Conservation (phyloP, 1,140 invertebrate genomes). For the Solenopsis invicta region DNA sequence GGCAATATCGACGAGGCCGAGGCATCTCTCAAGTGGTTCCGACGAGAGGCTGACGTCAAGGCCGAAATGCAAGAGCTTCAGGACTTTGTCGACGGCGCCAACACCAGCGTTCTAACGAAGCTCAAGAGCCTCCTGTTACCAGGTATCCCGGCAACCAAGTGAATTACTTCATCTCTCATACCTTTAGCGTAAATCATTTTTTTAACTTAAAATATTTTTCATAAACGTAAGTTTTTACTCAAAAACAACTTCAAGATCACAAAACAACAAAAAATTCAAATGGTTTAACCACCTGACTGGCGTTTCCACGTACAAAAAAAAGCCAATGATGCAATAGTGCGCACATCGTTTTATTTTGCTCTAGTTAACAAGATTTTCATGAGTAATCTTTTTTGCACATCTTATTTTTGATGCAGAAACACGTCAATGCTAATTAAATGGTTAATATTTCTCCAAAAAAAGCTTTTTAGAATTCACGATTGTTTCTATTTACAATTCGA, state of each 20-base stretch:
- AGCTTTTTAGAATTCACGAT: neutral
- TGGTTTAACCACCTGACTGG: neutral
- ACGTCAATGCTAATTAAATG: too few relatives aligned
- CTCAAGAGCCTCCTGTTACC: constrained; percentile 78
- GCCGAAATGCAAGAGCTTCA: constrained; percentile 82
- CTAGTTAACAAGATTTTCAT: too few relatives aligned
- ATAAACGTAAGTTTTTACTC: constrained; percentile 2
- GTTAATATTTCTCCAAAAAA: too few relatives aligned
- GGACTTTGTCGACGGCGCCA: constrained; percentile 79
- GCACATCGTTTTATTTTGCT: too few relatives aligned
- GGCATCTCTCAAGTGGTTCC: constrained; percentile 83
- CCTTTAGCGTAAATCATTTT: neutral
- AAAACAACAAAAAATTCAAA: neutral
- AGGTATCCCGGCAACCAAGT: constrained; percentile 61
- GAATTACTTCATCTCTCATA: neutral
- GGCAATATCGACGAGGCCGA: constrained; percentile 81
- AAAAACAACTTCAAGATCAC: neutral
- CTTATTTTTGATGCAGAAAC: too few relatives aligned
- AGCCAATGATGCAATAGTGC: too few relatives aligned
- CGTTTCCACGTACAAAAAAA: too few relatives aligned
- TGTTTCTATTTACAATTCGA: neutral
- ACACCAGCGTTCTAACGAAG: constrained; percentile 73
- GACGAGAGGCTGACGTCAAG: constrained; percentile 79
- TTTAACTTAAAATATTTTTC: neutral
- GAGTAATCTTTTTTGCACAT: too few relatives aligned